Base-by-base conservation (phyloP, 2,113 vertebrate genomes). In the Limanda limanda region DNA sequence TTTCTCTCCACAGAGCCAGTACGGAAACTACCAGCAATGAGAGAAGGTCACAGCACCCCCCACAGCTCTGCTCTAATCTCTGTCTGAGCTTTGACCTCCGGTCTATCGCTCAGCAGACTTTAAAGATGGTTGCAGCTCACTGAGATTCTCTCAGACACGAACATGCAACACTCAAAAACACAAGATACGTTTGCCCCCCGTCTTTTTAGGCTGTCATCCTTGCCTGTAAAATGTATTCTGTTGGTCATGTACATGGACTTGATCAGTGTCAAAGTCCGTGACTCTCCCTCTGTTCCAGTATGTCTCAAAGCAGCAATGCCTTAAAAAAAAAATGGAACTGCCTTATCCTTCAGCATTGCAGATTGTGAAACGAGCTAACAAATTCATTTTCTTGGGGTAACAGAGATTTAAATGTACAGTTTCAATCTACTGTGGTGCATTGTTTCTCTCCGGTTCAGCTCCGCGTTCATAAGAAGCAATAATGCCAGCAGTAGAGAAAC, bases 1-100 rank as follows among this genome's bases (percentile, higher is more conserved):
- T 80, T 91, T 94, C 83, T 24, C 78, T 88, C 92, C 92, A 85
- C 93, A 99, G 97, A 97, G 94, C 93, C 98, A 99, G 74, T 99
- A 99, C 92, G 97, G 97, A 94, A 99, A 98, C 92, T 99, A 99
- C 80, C 97, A 99, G 91, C 98, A 98, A 91, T 99, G 96, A 97
- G 94, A 92, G 92, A 93, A 68, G 89, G 81, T 90, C 89, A 85
- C 88, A 88, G 63, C 84, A 87, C 83, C 85, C 83, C 85, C 78
- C 79, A 91, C 89, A 83, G 75, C 84, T 88, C 89, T 80, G 82
- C 86, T 84, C 79, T 78, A 82, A 88, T 82, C 81, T 77, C 89
- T 86, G 82, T 84, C 85, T 88, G 82, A 89, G 83, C 78, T 83
- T 65, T 91, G 84, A 88, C 87, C 85, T 83, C 64, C 89, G 84